Base-by-base conservation (phyloP, 2,797 vertebrate genomes). In the Acrossocheilus wenchowensis region DNA sequence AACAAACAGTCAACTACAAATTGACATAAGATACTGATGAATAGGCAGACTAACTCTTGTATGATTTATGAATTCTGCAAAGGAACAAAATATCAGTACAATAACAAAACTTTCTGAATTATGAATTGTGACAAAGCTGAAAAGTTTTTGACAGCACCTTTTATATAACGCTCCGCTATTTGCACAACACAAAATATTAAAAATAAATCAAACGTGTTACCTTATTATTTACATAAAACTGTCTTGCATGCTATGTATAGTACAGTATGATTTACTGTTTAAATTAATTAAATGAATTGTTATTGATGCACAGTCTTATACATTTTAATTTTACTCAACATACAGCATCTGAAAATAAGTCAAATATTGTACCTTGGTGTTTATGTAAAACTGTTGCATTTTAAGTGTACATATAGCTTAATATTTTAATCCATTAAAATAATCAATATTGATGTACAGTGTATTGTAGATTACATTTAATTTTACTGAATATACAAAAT, bases 1-100 rank as follows among this genome's bases (percentile, higher is more conserved):
- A 83, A 83, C 71, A 88, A 79, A 86, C 69, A 80, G 62, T 69
- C 75, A 68, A 80, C n/a, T 39, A 68, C 77, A 77, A 85, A 68
- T 69, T 75, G 80, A 74, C 34, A 60, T 36, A 72, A 21, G 83
- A 66, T 62, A 52, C 6, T 72, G 43, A 88, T 84, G 83, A 87
- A 64, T 60, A 57, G 41, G 57, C 66, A 48, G 36, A 79, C 74
- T 80, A n/a, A 80, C 19, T 52, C 48, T 60, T 66, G 73, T 78
- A 71, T 80, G 78, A 54, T 74, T 81, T 68, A 50, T 62, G 52
- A 81, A 64, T 82, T 82, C 15, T 72, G 26, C 26, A 71, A 39
- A n/a, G 12, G 60, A 81, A 43, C 36, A 41, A 84, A 77, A 86
- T 54, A 83, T 69, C 34, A 52, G 73, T 36, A 26, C 73, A 30